Conservation (phyloP, 2,797 vertebrate genomes). For the Phalanger gymnotis region DNA sequence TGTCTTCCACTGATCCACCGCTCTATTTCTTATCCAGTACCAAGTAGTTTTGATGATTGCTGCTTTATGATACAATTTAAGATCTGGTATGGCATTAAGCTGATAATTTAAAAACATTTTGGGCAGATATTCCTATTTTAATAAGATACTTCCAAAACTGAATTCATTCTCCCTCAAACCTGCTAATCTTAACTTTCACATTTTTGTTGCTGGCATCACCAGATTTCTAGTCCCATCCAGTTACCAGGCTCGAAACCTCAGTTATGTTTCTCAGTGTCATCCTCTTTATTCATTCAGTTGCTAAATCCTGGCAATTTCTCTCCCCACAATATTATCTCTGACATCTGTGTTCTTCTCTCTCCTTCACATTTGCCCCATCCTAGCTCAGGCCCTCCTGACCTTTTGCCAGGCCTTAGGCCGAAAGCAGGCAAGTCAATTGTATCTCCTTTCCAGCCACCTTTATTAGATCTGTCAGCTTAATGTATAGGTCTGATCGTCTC, state of each 20-base stretch:
- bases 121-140: constrained; percentile 37
- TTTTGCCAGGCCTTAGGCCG: background rate
- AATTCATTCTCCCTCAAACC: background rate
- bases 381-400: background rate
- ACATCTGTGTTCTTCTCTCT: background rate
- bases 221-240: background rate
- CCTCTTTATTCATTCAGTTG: background rate
- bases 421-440: background rate
- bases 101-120: constrained; percentile 27
- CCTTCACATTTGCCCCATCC: background rate
- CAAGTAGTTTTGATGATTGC: too few species aligned
- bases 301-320: background rate
- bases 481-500: background rate
- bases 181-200: background rate
- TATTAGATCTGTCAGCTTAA: background rate
- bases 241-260: background rate
- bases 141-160: background rate
- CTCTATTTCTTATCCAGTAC: too few species aligned
- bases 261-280: background rate
- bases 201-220: background rate
- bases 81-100: too few species aligned
- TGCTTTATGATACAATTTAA: too few species aligned
- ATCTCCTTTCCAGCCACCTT: background rate
- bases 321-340: background rate
- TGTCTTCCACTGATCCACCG: too few species aligned